A percentile compares a stretch with the other conserved stretches of the same genome.
These are phyloP conservation scores for Cyrtorhinus lividipennis DNA, from an alignment of 1,140 invertebrate genomes.

Conservation along the genomic window DNA sequence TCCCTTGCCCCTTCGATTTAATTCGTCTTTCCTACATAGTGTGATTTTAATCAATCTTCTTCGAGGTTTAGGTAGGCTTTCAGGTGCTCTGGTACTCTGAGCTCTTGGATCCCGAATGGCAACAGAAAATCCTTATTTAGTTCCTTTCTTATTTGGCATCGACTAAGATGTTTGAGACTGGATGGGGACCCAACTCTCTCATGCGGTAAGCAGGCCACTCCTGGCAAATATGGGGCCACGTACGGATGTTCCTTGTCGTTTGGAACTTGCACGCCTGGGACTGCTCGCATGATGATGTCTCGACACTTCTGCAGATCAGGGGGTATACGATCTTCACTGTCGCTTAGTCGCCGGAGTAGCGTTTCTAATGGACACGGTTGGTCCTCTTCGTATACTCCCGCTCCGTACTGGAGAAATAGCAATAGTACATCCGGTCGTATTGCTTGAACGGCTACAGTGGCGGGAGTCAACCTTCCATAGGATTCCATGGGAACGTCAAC, in stretches of 20 bases:
- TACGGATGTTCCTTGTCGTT: conserved; percentile 1
- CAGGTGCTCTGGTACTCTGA: conserved; percentile 41
- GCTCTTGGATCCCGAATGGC: conserved; percentile 49
- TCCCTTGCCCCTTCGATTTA: background rate
- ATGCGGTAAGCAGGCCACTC: conserved; percentile 24
- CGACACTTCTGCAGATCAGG: conserved; percentile 36
- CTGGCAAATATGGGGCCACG: background rate
- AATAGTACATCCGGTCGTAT: conserved; percentile 52
- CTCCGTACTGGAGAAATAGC: conserved; percentile 54
- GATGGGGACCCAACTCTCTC: conserved; percentile 17
- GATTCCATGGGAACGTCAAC: conserved; percentile 65
- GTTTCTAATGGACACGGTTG: conserved; percentile 11
- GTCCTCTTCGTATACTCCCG: conserved; percentile 30
- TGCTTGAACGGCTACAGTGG: conserved; percentile 52
- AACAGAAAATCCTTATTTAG: conserved; percentile 51
- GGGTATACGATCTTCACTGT: conserved; percentile 30
- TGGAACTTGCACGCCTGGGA: conserved; percentile 34
- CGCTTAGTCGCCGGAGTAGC: conserved; percentile 11
- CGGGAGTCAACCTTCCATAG: conserved; percentile 48
- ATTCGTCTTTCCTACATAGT: too few relatives aligned
- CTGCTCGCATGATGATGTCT: conserved; percentile 44
- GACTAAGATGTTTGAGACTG: conserved; percentile 31
- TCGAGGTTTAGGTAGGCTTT: conserved; percentile 10
- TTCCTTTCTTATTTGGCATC: conserved; percentile 47
- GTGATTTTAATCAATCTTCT: conserved; percentile 9